Base-by-base conservation (phyloP, 2,888 invertebrate genomes). In the Cephus rjabovi region DNA sequence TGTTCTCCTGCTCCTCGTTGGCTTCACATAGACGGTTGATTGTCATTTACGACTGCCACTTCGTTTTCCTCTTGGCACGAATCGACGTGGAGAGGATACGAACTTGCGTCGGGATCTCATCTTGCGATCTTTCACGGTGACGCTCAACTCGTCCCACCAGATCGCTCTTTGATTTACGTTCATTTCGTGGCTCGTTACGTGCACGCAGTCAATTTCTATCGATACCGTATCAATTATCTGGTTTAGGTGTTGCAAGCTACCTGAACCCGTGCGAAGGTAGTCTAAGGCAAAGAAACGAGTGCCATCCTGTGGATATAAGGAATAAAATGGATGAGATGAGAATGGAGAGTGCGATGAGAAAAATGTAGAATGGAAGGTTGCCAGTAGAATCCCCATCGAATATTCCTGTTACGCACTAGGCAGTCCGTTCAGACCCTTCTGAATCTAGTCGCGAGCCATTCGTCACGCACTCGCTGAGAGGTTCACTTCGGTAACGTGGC, bases 381-480 rank as follows among this genome's bases (percentile, higher is more conserved):
- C 56, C 56, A 56, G 23, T 23, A 23, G 23, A 56, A 23, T 56
- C 56, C 83, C 86, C 86, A 87, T 89, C 87, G 87, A 88, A 87
- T 90, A 88, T 89, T 88, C 86, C 83, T 23, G 56, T 23, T 56
- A 56, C 56, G 56, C 56, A 56, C 23, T 56, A 56, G 56, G 56
- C 56, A 56, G 56, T 56, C 23, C 56, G 56, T 23, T 56, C 56
- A 9, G 56, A 56, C 56, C 56, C 56, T 56, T 56, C 56, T 56
- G 86, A 86, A 88, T 87, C 87, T 84, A 86, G 90, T 87, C 88
- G 88, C 87, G 87, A 85, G 87, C 88, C 90, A 91, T 91, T 90
- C 91, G 91, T 91, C 91, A 91, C 90, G 89, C 88, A 88, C 87
- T 89, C 87, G 91, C 87, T 89, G 90, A 90, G 89, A 91, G 89